Evolutionary conservation across 2,888 invertebrate species (phyloP), one percentile per base, ranked within the genome.

Genomic region (Pollenia labialis): DNA sequence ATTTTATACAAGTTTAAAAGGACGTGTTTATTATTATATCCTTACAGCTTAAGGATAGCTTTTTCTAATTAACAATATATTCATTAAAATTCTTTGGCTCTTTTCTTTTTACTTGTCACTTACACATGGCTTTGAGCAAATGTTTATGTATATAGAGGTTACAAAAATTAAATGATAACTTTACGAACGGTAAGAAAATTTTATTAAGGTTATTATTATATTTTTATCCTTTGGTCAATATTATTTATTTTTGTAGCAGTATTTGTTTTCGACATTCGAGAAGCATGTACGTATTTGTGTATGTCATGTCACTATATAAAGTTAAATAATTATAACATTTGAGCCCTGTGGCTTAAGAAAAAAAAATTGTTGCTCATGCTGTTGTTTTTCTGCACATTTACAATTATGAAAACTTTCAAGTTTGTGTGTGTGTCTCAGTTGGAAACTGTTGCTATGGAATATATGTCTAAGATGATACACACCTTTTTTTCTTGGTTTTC

Each of bases 21-120:
- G 32, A n/a, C 60, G 32, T 80, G 18, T 75, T 68, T 75, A 54
- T 69, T 64, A 50, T 12, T 56, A 68, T 80, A 72, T 82, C 79
- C 79, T 75, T 62, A 72, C 69, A 80, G 88, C 85, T 88, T 85
- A 44, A 81, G 88, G 88, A 85, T 6, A 32, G 32, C 75, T 84
- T 85, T 83, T 87, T 82, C 84, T 88, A 88, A 88, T 88, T 88
- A 88, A 88, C 87, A 82, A 84, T 79, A 87, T 87, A 82, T 87
- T 88, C 79, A 88, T 87, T 88, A 87, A 87, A 86, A 68, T 79
- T 75, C 71, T 48, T 32, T 46, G 11, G 16, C 42, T 75, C 68
- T 44, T 23, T 42, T 16, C 9, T 14, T 52, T 11, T 10, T 46
- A 42, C 8, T 66, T 52, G 46, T 16, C 42, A 64, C 16, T 32